Evolutionary conservation across 2,797 vertebrate species (phyloP).

Genomic region (Rhyacichthys aspro): DNA sequence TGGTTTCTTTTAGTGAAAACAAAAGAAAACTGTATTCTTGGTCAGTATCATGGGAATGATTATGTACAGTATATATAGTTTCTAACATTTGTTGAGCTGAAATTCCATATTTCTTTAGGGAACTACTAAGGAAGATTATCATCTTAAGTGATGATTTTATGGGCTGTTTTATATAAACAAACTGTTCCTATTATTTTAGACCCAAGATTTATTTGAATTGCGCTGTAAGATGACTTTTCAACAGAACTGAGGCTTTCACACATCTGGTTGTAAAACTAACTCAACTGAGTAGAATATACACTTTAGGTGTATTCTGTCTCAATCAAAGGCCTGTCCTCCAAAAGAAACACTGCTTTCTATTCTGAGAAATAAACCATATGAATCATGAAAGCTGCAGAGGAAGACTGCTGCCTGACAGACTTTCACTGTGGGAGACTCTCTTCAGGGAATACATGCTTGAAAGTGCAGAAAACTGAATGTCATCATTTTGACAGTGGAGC

Average conservation of each 20-base stretch:
- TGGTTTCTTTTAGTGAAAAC: conserved; percentile 54
- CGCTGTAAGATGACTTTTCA: conserved; percentile 47
- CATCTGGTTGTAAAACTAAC: conserved; percentile 41
- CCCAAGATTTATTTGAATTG: conserved; percentile 44
- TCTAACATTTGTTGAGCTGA: conserved; percentile 33
- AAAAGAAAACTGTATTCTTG: conserved; percentile 41
- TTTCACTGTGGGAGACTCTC: conserved; percentile 57
- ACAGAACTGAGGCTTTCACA: conserved; percentile 41
- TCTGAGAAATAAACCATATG: conserved; percentile 43
- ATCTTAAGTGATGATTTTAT: conserved; percentile 39
- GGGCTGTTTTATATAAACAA: conserved; percentile 55
- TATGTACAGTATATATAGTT: conserved; percentile 35
- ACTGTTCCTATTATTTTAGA: conserved; percentile 41
- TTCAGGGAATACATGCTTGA: conserved; percentile 63
- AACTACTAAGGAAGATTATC: conserved; percentile 29
- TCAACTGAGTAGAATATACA: conserved; percentile 29
- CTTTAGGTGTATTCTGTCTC: conserved; percentile 33
- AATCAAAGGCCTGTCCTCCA: conserved; percentile 19
- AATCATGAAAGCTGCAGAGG: conserved; percentile 57
- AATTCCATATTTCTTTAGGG: conserved; percentile 34
- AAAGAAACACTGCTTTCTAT: conserved; percentile 29
- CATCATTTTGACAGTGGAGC: conserved; percentile 76
- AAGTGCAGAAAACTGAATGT: conserved; percentile 71
- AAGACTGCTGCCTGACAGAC: conserved; percentile 48
- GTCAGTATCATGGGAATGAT: conserved; percentile 29